Evolutionary conservation across 2,113 vertebrate genomes (phyloP).

Genomic region (Pseudois nayaur): DNA sequence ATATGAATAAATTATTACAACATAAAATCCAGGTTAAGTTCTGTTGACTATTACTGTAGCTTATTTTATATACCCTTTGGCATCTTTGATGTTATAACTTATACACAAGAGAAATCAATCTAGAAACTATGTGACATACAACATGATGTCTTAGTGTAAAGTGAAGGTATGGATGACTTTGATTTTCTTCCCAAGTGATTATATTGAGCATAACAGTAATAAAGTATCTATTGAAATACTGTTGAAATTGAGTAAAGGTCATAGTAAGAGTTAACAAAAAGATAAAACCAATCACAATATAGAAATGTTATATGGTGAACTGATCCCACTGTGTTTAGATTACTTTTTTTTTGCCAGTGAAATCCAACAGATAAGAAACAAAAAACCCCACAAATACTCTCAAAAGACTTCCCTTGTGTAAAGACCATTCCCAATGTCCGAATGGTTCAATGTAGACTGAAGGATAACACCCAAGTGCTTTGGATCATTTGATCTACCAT

Average conservation of each 20-base stretch:
- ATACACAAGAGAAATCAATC: constrained; percentile 72
- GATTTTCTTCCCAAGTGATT: constrained; percentile 66
- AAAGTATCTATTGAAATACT: constrained; percentile 58
- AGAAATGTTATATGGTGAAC: constrained; percentile 10
- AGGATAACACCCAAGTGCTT: constrained; percentile 56
- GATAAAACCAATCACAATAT: constrained; percentile 53
- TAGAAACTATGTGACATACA: constrained; percentile 62
- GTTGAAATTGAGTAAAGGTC: constrained; percentile 41
- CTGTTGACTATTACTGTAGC: constrained; percentile 82
- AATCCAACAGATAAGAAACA: background rate
- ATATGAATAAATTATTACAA: constrained; percentile 86
- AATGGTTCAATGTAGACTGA: constrained; percentile 55
- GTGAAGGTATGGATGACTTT: constrained; percentile 63
- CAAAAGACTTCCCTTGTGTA: constrained; percentile 54
- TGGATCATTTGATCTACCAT: constrained; percentile 27
- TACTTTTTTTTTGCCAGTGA: background rate
- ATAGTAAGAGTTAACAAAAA: constrained; percentile 49
- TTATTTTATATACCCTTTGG: constrained; percentile 88
- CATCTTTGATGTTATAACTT: constrained; percentile 82
- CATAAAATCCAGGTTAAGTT: constrained; percentile 82
- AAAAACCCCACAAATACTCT: constrained; percentile 1
- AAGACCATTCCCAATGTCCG: constrained; percentile 19
- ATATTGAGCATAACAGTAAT: constrained; percentile 66
- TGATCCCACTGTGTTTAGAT: constrained; percentile 16
- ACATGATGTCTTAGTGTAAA: constrained; percentile 63